Evolutionary conservation across 2,113 vertebrate species (phyloP).

Genomic region (Plectropomus leopardus): DNA sequence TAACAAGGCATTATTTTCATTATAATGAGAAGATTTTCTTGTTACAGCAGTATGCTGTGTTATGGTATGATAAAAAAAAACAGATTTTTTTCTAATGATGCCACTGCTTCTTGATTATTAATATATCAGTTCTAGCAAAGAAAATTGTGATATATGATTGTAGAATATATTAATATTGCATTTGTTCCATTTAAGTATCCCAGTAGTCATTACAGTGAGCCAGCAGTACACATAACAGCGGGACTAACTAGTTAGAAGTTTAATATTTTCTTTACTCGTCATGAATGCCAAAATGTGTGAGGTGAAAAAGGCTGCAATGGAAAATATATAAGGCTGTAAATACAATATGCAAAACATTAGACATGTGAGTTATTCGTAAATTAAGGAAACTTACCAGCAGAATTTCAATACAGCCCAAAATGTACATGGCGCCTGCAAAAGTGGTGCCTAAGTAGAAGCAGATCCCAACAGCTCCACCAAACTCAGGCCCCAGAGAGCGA

Average conservation of each 20-base stretch:
- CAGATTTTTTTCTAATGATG: neutral
- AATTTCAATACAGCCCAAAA: slow-evolving; percentile 98
- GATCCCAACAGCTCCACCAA: slow-evolving; percentile 97
- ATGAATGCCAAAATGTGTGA: too few relatives aligned
- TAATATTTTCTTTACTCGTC: neutral
- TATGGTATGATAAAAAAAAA: neutral
- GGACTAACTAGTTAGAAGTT: neutral
- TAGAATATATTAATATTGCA: neutral
- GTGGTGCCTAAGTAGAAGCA: slow-evolving; percentile 99
- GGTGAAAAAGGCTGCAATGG: neutral
- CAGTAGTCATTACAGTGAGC: neutral
- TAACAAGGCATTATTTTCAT: too few relatives aligned
- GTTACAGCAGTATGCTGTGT: neutral
- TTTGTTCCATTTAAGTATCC: neutral
- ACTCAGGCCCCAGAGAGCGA: slow-evolving; percentile 96
- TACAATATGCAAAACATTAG: neutral
- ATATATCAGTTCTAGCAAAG: too few relatives aligned
- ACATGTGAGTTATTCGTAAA: neutral
- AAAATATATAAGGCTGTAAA: neutral
- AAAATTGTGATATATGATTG: neutral
- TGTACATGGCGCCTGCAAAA: slow-evolving; percentile 99
- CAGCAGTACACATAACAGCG: neutral
- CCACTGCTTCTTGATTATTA: neutral
- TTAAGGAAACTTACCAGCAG: slow-evolving; percentile 88
- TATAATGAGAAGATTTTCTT: too few relatives aligned